Conservation (phyloP, 2,797 vertebrate genomes). For the Austrolebias charrua region DNA sequence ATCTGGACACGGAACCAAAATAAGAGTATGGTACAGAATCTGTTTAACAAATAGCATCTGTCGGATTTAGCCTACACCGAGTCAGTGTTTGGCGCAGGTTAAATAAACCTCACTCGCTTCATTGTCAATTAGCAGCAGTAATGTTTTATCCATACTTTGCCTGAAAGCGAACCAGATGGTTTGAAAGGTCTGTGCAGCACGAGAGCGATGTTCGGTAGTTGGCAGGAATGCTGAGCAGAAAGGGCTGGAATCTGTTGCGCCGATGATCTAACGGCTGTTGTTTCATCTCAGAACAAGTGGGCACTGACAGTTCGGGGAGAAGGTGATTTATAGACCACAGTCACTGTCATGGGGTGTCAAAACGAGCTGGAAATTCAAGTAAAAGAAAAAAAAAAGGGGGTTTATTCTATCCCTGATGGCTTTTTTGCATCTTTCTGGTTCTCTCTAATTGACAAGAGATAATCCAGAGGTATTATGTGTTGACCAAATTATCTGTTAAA, state of each 20-base stretch:
- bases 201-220: conserved; percentile 43
- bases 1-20: conserved; percentile 5
- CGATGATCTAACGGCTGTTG: conserved; percentile 81
- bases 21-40: conserved; percentile 17
- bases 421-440: conserved; percentile 28
- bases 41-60: conserved; percentile 48
- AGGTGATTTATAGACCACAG: conserved; percentile 79
- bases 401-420: conserved; percentile 19
- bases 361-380: conserved; percentile 42
- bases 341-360: conserved; percentile 63
- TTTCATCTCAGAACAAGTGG: conserved; percentile 73
- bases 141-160: conserved; percentile 62
- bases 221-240: conserved; percentile 59
- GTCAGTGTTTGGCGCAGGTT: conserved; percentile 51
- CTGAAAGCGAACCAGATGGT: conserved; percentile 69
- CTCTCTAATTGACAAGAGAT: conserved; percentile 28
- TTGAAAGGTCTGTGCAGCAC: conserved; percentile 52
- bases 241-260: conserved; percentile 60
- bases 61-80: conserved; percentile 43
- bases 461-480: conserved; percentile 67
- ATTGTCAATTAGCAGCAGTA: conserved; percentile 70
- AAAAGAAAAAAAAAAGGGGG: conserved; percentile 28
- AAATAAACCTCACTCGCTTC: conserved; percentile 59
- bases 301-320: conserved; percentile 70
- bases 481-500: conserved; percentile 81